Conservation (phyloP, 2,888 invertebrate species). For the Mechanitis messenoides region DNA sequence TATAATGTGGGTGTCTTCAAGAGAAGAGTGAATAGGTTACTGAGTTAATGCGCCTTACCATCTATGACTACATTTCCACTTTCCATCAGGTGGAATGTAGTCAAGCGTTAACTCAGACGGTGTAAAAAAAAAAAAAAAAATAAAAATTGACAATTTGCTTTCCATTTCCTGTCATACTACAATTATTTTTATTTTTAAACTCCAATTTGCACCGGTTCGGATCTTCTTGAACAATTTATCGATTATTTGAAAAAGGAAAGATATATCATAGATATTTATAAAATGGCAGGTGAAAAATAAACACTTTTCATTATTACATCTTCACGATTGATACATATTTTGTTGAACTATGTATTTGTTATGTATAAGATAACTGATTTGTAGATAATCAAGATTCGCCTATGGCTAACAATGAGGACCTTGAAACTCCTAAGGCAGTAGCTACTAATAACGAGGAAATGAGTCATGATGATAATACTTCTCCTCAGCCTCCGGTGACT, state of each 20-base stretch:
- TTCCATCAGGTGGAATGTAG: too few species aligned
- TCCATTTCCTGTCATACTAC: neutral
- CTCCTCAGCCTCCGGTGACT: conserved; percentile 48
- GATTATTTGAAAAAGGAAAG: neutral
- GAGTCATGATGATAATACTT: conserved; percentile 26
- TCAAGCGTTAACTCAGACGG: too few species aligned
- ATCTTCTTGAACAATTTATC: neutral
- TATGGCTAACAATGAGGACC: conserved; percentile 37
- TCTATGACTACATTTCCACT: too few species aligned
- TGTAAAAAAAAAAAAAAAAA: too few species aligned
- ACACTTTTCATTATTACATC: neutral
- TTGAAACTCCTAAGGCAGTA: conserved; percentile 32
- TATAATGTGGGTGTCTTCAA: too few species aligned
- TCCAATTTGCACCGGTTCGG: conserved; percentile 1
- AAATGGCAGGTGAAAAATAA: conserved; percentile 24
- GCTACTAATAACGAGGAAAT: conserved; percentile 32
- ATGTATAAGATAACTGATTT: conserved; percentile 6
- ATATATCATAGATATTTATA: neutral
- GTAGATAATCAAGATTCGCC: conserved; percentile 47
- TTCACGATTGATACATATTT: neutral
- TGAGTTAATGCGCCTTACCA: too few species aligned
- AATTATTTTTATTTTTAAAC: neutral
- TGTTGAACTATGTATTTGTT: neutral
- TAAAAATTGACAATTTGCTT: too few species aligned
- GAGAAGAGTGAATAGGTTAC: too few species aligned